These are phyloP conservation scores for Pomatorhinus ruficollis DNA, from an alignment of 2,113 vertebrate species.

Conservation along the genomic window DNA sequence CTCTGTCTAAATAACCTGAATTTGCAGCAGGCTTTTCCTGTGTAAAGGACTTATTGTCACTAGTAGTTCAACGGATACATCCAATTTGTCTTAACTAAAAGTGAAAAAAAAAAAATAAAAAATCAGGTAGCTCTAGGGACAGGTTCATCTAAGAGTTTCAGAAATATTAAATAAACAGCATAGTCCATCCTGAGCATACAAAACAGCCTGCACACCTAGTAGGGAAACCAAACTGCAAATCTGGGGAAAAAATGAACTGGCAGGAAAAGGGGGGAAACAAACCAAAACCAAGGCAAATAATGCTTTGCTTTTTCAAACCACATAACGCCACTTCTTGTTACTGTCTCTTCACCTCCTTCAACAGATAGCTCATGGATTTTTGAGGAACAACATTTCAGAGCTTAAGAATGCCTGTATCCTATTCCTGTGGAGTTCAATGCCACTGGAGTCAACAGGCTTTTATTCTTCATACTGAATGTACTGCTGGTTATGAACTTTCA, in stretches of 20 bases:
- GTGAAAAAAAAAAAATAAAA: neutral
- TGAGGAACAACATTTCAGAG: neutral
- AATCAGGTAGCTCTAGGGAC: neutral
- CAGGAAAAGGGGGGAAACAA: neutral
- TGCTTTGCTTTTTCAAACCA: neutral
- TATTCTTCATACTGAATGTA: neutral
- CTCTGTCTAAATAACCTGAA: neutral
- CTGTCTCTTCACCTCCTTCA: neutral
- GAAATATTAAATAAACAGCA: neutral
- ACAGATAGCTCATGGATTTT: neutral
- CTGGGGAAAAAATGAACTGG: neutral
- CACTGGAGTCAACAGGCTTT: neutral
- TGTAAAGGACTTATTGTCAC: neutral
- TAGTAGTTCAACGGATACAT: neutral
- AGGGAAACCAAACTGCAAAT: neutral
- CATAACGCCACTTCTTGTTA: neutral
- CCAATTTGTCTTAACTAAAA: neutral
- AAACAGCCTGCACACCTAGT: neutral
- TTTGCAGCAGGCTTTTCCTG: neutral
- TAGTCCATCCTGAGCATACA: neutral
- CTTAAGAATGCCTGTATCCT: neutral
- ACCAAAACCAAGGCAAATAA: neutral
- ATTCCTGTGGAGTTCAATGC: neutral
- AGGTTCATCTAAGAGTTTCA: neutral
- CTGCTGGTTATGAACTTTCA: neutral